phyloP scores from a whole-genome alignment of 2,888 invertebrate genomes.

The Leptopterna dolabrata region DNA sequence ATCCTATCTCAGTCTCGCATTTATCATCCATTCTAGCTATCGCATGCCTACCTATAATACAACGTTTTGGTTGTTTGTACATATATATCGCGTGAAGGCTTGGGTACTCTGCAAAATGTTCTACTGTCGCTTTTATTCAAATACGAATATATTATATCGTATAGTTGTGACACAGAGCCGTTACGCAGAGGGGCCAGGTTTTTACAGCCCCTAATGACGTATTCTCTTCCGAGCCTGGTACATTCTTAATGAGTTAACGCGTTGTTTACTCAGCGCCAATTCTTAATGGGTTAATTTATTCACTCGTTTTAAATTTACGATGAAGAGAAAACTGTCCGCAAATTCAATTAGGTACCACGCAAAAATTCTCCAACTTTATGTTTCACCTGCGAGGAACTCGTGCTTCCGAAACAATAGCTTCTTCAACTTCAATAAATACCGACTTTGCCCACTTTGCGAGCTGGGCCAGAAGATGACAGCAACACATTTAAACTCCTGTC shows the following conservation, averaged over 20 bases:
- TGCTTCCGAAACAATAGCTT: no score
- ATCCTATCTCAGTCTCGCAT: no score
- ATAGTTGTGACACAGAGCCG: neutral
- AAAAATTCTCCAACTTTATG: neutral
- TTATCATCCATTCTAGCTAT: no score
- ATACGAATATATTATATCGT: neutral
- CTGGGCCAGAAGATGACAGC: no score
- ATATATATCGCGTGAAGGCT: no score
- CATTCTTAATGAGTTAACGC: neutral
- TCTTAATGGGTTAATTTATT: conserved; percentile 3
- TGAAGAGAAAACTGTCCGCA: neutral
- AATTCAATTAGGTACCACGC: neutral
- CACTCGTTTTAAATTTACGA: neutral
- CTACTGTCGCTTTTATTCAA: neutral
- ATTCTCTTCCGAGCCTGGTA: neutral
- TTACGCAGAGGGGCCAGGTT: neutral
- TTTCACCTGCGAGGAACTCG: no score
- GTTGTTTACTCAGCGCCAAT: neutral
- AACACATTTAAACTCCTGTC: no score
- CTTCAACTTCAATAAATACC: no score
- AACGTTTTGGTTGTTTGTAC: no score
- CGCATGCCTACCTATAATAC: no score
- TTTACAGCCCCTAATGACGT: neutral
- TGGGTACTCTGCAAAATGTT: no score
- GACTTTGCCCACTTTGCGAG: no score